Percentiles rank a stretch among this genome's conserved stretches.
These are phyloP conservation scores for Acanthopagrus latus DNA, from an alignment of 2,797 vertebrate species.

Conservation along the genomic window DNA sequence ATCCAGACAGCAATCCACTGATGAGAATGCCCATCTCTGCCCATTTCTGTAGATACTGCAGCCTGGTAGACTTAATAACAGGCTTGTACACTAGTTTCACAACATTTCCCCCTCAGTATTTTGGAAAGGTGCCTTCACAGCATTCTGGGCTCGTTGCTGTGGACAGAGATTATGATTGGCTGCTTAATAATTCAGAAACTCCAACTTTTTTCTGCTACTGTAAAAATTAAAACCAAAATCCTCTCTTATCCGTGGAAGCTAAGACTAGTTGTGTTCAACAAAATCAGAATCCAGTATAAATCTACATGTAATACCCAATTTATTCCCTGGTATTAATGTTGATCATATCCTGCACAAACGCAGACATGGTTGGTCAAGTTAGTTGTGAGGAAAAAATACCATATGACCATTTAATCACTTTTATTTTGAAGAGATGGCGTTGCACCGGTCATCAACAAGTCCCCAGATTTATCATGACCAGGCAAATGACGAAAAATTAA, in stretches of 20 bases:
- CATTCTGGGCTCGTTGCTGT: conserved; percentile 28
- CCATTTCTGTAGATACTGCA: conserved; percentile 42
- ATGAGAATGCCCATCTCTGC: conserved; percentile 46
- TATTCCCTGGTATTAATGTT: background rate
- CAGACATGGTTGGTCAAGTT: background rate
- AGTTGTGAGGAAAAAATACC: background rate
- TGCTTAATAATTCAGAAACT: conserved; percentile 44
- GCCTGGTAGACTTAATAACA: conserved; percentile 43
- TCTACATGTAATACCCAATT: background rate
- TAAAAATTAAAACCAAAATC: conserved; percentile 18
- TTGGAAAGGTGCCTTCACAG: conserved; percentile 46
- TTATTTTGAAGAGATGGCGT: conserved; percentile 4
- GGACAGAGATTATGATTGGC: conserved; percentile 36
- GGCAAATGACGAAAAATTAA: conserved; percentile 24
- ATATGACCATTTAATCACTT: background rate
- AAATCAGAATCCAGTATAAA: background rate
- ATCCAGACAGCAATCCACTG: conserved; percentile 34
- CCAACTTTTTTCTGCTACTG: conserved; percentile 6
- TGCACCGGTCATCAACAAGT: conserved; percentile 19
- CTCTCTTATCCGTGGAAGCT: background rate
- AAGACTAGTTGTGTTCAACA: background rate
- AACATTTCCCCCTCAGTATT: conserved; percentile 58
- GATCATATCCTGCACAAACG: conserved; percentile 1
- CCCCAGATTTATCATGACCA: conserved; percentile 19
- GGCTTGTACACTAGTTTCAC: conserved; percentile 57